These are phyloP conservation scores for Apteryx mantelli DNA, from an alignment of 2,113 vertebrate genomes.

Conservation along the genomic window DNA sequence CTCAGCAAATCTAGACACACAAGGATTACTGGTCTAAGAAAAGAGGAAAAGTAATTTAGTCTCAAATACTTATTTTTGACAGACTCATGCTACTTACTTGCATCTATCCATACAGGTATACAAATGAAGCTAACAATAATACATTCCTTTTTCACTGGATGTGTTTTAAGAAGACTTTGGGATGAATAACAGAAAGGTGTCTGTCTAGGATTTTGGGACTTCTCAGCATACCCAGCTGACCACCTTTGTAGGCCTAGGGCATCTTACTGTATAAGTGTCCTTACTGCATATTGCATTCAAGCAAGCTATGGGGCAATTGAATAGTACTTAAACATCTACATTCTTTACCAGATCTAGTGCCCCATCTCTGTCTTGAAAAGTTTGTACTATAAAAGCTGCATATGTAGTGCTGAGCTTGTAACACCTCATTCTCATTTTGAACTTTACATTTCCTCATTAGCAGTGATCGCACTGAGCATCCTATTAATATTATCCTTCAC, in stretches of 20 bases:
- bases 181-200: neutral
- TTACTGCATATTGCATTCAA: neutral
- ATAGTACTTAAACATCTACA: neutral
- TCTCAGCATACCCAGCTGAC: neutral
- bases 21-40: neutral
- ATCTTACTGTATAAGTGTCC: neutral
- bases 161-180: neutral
- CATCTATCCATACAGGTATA: neutral
- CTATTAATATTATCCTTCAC: neutral
- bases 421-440: neutral
- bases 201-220: neutral
- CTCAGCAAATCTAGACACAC: neutral
- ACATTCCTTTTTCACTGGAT: neutral
- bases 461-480: neutral
- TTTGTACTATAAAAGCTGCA: neutral
- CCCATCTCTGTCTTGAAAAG: neutral
- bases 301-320: neutral
- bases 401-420: neutral
- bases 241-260: rapidly evolving
- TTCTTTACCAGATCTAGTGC: neutral
- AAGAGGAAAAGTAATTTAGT: neutral
- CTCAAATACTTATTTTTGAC: neutral
- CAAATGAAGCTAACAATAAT: neutral
- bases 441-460: neutral
- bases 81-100: neutral